These are phyloP conservation scores for Prietella phreatophila DNA, from an alignment of 2,113 vertebrate species.

Conservation along the genomic window DNA sequence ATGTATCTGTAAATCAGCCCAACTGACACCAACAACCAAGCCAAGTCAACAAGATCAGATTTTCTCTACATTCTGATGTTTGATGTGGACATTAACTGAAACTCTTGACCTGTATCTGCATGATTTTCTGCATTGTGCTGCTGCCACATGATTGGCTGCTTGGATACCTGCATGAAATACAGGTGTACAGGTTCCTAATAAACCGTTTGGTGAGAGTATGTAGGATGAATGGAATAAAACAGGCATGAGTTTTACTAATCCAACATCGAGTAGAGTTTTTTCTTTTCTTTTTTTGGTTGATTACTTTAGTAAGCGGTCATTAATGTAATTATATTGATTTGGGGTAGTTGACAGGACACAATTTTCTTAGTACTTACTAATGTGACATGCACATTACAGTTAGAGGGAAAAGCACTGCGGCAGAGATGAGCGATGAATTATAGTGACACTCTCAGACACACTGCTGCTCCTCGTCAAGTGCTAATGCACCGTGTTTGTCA, in stretches of 20 bases:
- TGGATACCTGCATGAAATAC: not conserved
- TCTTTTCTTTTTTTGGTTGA: not conserved
- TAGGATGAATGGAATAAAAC: not conserved
- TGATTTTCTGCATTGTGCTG: not conserved
- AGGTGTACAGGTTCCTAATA: not conserved
- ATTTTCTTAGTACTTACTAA: not conserved
- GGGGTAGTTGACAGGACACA: not conserved
- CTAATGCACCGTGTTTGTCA: not conserved
- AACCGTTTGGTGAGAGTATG: not conserved
- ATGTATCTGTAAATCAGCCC: not conserved
- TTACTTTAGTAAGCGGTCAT: not conserved
- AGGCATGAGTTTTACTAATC: not conserved
- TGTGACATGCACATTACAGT: not conserved
- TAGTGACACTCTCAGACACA: slow-evolving; percentile 18
- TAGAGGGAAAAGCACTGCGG: not conserved
- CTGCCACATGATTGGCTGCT: not conserved
- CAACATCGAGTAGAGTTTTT: not conserved
- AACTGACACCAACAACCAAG: not conserved
- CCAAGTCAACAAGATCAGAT: not conserved
- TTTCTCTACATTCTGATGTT: not conserved
- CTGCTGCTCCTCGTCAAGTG: not conserved
- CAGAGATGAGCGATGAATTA: not conserved
- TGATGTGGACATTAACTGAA: not conserved
- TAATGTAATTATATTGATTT: not conserved
- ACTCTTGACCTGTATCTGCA: not conserved